A percentile compares a stretch with the other conserved stretches of the same genome.
Evolutionary conservation across 1,140 invertebrate species (phyloP).

Genomic region (Anastrepha obliqua): DNA sequence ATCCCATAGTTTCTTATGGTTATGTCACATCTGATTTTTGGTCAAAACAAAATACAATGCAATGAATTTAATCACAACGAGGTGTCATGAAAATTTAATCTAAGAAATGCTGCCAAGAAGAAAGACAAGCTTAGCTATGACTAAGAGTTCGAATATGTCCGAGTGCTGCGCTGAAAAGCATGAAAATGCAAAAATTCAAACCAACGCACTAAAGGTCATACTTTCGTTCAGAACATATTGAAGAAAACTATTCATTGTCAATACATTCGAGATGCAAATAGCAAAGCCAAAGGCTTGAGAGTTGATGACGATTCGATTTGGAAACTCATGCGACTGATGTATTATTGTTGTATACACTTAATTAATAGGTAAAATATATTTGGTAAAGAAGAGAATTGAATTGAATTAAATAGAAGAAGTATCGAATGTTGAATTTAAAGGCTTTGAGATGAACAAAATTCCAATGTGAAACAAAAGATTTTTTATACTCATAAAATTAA

Average conservation of each 20-base stretch:
- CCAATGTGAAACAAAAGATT: not conserved
- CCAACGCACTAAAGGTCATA: no score
- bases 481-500: slow-evolving; percentile 11
- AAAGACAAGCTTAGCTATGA: not conserved
- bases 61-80: not conserved
- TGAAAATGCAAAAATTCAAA: no score
- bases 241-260: not conserved
- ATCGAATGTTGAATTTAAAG: not conserved
- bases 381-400: no score
- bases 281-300: slow-evolving; percentile 35
- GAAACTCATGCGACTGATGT: slow-evolving; percentile 10
- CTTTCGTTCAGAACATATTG: not conserved
- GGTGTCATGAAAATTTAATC: not conserved
- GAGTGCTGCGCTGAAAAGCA: not conserved
- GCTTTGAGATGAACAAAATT: not conserved
- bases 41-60: not conserved
- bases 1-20: slow-evolving; percentile 24
- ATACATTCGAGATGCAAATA: not conserved
- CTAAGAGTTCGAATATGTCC: not conserved
- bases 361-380: not conserved
- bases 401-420: not conserved
- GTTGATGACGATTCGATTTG: not conserved
- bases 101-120: not conserved
- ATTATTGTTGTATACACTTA: not conserved
- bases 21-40: slow-evolving; percentile 37